Base-by-base conservation (phyloP, 2,113 vertebrate species). In the Tretioscincus oriximinensis region DNA sequence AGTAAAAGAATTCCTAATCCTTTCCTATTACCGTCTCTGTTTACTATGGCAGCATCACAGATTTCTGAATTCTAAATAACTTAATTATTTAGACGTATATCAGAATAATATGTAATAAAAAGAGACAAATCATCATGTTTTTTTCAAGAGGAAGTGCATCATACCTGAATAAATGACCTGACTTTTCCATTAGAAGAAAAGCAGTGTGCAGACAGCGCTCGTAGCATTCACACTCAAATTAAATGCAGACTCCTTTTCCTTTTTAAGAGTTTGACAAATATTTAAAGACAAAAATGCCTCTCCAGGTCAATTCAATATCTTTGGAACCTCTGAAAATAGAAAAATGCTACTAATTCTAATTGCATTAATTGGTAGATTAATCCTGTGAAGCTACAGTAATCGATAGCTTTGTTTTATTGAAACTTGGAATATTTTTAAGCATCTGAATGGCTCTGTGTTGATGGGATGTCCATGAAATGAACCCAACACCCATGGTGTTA, bases 101-200 rank as follows among this genome's bases (percentile, higher is more conserved):
- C 85, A 88, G 87, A 93, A 93, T 93, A 94, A 93, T 94, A 87
- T 29, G 90, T 94, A 91, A 93, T 92, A 92, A 90, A 93, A 92
- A 93, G 92, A 93, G 91, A 93, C 91, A 94, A 94, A 94, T 90
- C 93, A 90, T 93, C 91, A 93, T 94, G 89, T 93, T 93, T 94
- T 93, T 94, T 94, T 94, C 90, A 93, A 84, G 83, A 93, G 92
- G 83, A 86, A 92, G 86, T 81, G 81, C 86, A 91, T 91, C 90
- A 92, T 90, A 94, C 92, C 92, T 93, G 90, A 90, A 89, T 76
- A 92, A 90, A 84, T 88, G 91, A 94, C 91, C 90, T 92, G 92
- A 93, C 90, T 94, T 94, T 95, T 95, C 93, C 93, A 94, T 95
- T 94, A 94, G 91, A 85, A 90, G 89, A 88, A 88, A 87, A 85